phyloP scores from a whole-genome alignment of 2,113 vertebrate species.

The Prunella fulvescens region DNA sequence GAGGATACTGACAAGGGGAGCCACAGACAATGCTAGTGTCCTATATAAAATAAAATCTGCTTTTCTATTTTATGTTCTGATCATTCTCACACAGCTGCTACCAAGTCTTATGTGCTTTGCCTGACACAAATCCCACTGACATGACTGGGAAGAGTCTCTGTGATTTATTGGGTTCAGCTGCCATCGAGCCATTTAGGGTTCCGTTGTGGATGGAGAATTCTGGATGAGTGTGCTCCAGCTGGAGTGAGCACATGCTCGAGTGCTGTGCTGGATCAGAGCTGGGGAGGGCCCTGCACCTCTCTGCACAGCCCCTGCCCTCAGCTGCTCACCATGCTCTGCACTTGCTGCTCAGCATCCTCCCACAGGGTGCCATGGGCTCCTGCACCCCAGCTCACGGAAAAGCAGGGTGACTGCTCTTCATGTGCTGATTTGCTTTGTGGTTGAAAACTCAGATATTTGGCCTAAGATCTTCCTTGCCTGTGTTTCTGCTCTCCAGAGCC shows the following conservation, averaged over 20 bases:
- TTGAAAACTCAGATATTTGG: background rate
- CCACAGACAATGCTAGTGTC: background rate
- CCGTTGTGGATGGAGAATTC: background rate
- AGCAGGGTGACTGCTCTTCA: background rate
- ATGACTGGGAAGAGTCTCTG: background rate
- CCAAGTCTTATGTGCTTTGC: background rate
- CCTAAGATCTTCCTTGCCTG: background rate
- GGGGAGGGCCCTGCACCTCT: background rate
- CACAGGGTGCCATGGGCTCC: background rate
- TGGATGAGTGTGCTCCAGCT: background rate
- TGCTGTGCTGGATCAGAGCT: background rate
- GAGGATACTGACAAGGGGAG: background rate
- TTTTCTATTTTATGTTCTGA: background rate
- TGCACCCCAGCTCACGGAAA: background rate
- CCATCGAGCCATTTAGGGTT: background rate
- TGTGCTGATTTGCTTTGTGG: background rate
- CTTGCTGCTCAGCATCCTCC: background rate
- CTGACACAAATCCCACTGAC: background rate
- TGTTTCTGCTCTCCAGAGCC: background rate
- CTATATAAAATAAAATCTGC: background rate
- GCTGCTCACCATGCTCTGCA: background rate
- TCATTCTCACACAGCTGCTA: background rate
- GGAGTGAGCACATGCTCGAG: background rate
- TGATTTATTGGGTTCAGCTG: background rate
- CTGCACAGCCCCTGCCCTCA: background rate